These are phyloP conservation scores for Quadroppia sp. DNA, from an alignment of 2,888 invertebrate genomes.

Conservation along the genomic window DNA sequence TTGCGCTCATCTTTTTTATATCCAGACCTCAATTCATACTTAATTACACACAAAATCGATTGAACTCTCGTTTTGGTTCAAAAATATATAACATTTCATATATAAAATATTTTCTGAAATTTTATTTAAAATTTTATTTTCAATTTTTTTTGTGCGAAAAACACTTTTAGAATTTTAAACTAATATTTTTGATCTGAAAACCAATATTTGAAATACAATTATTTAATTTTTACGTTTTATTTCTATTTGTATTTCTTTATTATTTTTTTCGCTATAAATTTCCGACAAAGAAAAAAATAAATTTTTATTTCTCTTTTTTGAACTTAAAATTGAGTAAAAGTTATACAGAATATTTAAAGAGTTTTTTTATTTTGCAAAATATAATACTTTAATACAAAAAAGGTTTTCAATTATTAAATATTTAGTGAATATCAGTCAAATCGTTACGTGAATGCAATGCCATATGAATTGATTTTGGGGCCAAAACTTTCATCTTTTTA, in stretches of 20 bases:
- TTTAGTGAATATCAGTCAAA: constrained; percentile 32
- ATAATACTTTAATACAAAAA: too few relatives aligned
- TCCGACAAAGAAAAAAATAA: constrained; percentile 28
- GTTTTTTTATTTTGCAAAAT: too few relatives aligned
- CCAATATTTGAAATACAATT: constrained; percentile 14
- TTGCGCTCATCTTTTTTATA: constrained; percentile 26
- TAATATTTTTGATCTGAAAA: not conserved
- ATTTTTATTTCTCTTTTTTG: too few relatives aligned
- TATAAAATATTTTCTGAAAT: not conserved
- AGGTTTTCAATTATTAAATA: constrained; percentile 34
- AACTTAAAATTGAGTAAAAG: not conserved
- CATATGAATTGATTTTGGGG: not conserved
- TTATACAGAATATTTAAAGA: not conserved
- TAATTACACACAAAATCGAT: constrained; percentile 28
- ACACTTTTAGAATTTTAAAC: not conserved
- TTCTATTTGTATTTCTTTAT: not conserved
- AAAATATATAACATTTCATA: not conserved
- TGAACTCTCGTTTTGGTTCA: not conserved
- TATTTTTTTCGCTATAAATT: constrained; percentile 3
- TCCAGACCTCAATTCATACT: constrained; percentile 26
- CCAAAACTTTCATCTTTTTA: constrained; percentile 28
- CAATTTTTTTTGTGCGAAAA: not conserved
- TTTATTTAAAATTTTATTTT: not conserved
- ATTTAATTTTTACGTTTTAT: not conserved
- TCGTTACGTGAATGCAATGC: constrained; percentile 29